Evolutionary conservation across 1,140 invertebrate species (phyloP), one percentile per base, ranked within the genome.

Genomic region (Eulimnadia texana): DNA sequence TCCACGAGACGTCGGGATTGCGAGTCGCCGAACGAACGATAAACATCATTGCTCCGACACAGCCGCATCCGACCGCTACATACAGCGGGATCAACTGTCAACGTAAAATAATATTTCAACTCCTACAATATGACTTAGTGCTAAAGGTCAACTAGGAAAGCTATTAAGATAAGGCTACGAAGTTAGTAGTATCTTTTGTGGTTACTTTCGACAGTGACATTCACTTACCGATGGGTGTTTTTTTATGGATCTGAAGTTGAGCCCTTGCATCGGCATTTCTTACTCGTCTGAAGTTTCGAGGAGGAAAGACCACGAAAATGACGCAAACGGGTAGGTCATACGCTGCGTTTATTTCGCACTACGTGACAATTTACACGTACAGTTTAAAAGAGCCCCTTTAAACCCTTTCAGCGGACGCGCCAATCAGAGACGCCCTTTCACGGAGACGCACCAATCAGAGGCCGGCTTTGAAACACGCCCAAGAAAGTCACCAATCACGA

Each of bases 31-130:
- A 72, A 55, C 88, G 78, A 0, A 77, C 24, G 0, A 80, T 72
- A 68, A 90, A 91, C 6, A 66, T 60, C 0, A 73, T 62, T 1
- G 86, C 79, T 6, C 78, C 79, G 1, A 71, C 60, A 53, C 74
- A 77, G 57, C 87, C 88, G 49, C 77, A 65, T 2, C 74, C 82
- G 54, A 85, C 74, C 67, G 83, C 85, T 16, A 82, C 77, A 68
- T 83, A 89, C 56, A 91, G 70, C 0, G 88, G 88, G 64, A 90
- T 81, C 59, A 92, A 73, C 86, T 90, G n/a, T n/a, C n/a, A n/a
- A n/a, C n/a, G n/a, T n/a, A n/a, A n/a, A n/a, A n/a, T n/a, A n/a
- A n/a, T n/a, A n/a, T n/a, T n/a, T n/a, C n/a, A n/a, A n/a, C n/a
- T n/a, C n/a, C n/a, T n/a, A n/a, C n/a, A n/a, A n/a, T n/a, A n/a